These are phyloP conservation scores for Aphaenogaster ashmeadi DNA, from an alignment of 1,140 invertebrate species.

Conservation along the genomic window DNA sequence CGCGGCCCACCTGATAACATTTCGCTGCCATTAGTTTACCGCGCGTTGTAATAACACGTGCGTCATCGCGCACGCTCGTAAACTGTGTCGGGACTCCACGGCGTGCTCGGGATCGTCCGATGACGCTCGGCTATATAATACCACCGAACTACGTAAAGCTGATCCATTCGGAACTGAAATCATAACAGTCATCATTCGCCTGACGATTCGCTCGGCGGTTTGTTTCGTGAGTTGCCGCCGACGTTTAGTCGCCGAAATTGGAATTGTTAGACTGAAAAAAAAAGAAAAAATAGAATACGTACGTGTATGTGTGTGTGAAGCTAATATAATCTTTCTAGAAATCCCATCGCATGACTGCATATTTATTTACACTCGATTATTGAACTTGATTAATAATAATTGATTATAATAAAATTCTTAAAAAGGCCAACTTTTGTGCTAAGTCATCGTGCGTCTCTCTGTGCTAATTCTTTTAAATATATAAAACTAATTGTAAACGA, in stretches of 20 bases:
- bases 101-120: not conserved
- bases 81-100: not conserved
- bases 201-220: not conserved
- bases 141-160: not conserved
- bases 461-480: not conserved
- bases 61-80: conserved; percentile 8
- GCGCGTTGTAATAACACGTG: conserved; percentile 46
- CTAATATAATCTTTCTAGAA: not conserved
- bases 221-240: not conserved
- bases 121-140: not conserved
- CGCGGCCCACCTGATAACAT: conserved; percentile 47
- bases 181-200: not conserved
- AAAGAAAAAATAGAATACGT: not conserved
- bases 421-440: not conserved
- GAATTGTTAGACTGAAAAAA: not conserved
- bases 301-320: not conserved
- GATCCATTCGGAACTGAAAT: conserved; percentile 1
- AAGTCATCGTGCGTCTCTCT: not conserved
- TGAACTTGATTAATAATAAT: not conserved
- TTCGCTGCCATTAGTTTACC: conserved; percentile 61
- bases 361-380: not conserved
- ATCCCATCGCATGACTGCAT: not conserved
- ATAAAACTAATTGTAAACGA: not conserved
- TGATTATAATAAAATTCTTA: not conserved
- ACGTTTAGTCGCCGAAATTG: not conserved